Percentiles rank a stretch among this genome's conserved stretches.
Conservation (phyloP, 2,797 vertebrate genomes). For the Urosaurus nigricauda region DNA sequence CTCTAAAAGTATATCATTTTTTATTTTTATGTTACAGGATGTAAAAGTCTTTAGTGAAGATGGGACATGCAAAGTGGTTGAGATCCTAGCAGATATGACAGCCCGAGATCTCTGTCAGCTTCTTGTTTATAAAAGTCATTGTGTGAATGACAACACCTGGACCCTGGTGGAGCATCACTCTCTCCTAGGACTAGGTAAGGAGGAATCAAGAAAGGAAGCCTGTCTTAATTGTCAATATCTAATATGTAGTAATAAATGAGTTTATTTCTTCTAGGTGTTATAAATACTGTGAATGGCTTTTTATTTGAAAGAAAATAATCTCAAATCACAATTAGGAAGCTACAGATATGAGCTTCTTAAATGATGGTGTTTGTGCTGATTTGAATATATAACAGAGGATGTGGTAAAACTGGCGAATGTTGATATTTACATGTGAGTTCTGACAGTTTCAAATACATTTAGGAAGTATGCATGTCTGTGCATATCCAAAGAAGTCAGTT, state of each 20-base stretch:
- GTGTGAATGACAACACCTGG: slow-evolving; percentile 97
- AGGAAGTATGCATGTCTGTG: neutral
- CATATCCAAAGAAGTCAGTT: neutral
- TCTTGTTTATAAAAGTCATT: slow-evolving; percentile 97
- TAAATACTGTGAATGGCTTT: slow-evolving; percentile 28
- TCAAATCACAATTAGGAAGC: slow-evolving; percentile 24
- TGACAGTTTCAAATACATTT: neutral
- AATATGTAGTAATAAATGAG: slow-evolving; percentile 17
- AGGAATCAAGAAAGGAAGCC: slow-evolving; percentile 50
- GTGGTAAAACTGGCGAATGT: neutral
- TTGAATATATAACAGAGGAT: neutral
- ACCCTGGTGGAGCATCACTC: slow-evolving; percentile 96
- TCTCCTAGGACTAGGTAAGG: slow-evolving; percentile 92
- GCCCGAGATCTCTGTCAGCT: slow-evolving; percentile 96
- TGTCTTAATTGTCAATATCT: slow-evolving; percentile 48
- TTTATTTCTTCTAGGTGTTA: slow-evolving; percentile 12
- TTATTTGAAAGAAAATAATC: slow-evolving; percentile 42
- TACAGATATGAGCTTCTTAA: slow-evolving; percentile 50
- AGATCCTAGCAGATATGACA: slow-evolving; percentile 95
- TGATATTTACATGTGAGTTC: neutral
- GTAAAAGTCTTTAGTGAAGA: slow-evolving; percentile 97
- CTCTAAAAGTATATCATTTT: slow-evolving; percentile 71
- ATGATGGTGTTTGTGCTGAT: slow-evolving; percentile 12
- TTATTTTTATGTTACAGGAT: slow-evolving; percentile 85
- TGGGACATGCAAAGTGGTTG: slow-evolving; percentile 94